phyloP scores from a whole-genome alignment of 2,888 invertebrate species.

The Ennomos quercinarius region DNA sequence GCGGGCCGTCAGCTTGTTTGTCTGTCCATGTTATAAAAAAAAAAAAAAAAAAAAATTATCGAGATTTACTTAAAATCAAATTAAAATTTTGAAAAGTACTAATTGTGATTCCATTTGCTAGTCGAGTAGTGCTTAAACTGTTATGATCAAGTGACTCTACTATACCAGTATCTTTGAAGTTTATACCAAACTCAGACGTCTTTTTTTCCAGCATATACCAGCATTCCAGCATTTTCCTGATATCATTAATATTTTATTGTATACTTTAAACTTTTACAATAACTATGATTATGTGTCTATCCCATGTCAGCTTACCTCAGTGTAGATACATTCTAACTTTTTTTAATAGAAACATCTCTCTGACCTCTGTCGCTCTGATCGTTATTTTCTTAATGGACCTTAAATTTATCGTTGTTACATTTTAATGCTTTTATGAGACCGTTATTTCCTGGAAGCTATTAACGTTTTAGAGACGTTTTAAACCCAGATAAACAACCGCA shows the following conservation, averaged over 20 bases:
- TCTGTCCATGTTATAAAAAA: too few species aligned
- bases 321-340: slow-evolving; percentile 4
- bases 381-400: slow-evolving; percentile 35
- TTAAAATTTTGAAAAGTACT: too few species aligned
- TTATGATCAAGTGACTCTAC: too few species aligned
- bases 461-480: slow-evolving; percentile 34
- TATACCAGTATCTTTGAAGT: too few species aligned
- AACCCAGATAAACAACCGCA: slow-evolving; percentile 18
- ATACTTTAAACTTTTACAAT: background rate
- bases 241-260: background rate
- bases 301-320: slow-evolving; percentile 17
- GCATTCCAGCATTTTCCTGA: too few species aligned
- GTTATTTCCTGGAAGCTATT: slow-evolving; percentile 37
- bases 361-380: slow-evolving; percentile 26
- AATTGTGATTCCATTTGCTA: too few species aligned
- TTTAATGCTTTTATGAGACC: slow-evolving; percentile 32
- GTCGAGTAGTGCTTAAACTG: too few species aligned
- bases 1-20: too few species aligned
- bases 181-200: too few species aligned
- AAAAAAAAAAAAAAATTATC: too few species aligned
- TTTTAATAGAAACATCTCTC: slow-evolving; percentile 5
- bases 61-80: too few species aligned
- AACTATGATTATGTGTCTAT: slow-evolving; percentile 2
- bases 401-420: slow-evolving; percentile 33
- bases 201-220: too few species aligned